Evolutionary conservation across 2,113 vertebrate genomes (phyloP).

Genomic region (Phalacrocorax aristotelis): DNA sequence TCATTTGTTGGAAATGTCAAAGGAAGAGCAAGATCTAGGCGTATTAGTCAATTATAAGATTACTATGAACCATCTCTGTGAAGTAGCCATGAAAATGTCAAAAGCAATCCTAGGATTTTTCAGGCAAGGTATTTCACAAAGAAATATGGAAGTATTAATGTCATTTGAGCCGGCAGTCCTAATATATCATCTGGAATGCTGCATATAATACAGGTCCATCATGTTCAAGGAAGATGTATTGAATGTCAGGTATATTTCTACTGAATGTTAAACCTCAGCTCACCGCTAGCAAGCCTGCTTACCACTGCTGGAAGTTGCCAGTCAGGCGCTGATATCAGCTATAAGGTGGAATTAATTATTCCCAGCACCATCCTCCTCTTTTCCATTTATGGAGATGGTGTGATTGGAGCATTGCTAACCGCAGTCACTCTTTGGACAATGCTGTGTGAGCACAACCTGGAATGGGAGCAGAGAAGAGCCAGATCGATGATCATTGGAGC

Average conservation of each 20-base stretch:
- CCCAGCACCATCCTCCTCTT: background rate
- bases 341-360: background rate
- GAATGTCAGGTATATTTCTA: conserved; percentile 32
- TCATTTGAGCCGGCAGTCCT: conserved; percentile 46
- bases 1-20: conserved; percentile 63
- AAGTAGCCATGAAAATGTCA: conserved; percentile 69
- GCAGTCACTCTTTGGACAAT: background rate
- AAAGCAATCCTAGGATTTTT: conserved; percentile 63
- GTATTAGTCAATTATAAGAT: conserved; percentile 65
- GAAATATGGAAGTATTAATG: conserved; percentile 69
- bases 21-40: conserved; percentile 52
- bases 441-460: background rate
- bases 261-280: conserved; percentile 32
- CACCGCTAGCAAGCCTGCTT: background rate
- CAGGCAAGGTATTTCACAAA: conserved; percentile 52
- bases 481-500: background rate
- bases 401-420: background rate
- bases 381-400: background rate
- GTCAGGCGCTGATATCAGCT: background rate
- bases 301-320: background rate
- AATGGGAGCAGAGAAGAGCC: background rate
- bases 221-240: conserved; percentile 42
- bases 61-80: conserved; percentile 47
- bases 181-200: conserved; percentile 59
- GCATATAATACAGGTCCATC: conserved; percentile 45